A percentile compares a stretch with the other conserved stretches of the same genome.
phyloP scores from a whole-genome alignment of 2,113 vertebrate genomes.

The Phylloscopus whistleri region DNA sequence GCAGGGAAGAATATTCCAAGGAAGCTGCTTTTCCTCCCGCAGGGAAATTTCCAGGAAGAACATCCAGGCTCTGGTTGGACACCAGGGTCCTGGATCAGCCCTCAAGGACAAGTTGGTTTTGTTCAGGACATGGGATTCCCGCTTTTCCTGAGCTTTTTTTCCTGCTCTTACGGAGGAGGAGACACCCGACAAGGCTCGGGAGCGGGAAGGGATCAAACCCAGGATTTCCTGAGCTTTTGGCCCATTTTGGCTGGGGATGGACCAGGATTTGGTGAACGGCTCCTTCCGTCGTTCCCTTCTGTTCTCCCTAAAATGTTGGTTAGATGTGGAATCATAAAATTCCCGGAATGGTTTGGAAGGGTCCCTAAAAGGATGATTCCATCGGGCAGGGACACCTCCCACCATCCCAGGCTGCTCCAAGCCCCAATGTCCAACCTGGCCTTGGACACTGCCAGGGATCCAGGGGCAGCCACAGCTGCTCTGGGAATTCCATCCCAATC shows the following conservation, averaged over 20 bases:
- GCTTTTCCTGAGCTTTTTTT: background rate
- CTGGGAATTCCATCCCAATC: background rate
- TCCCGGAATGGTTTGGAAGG: background rate
- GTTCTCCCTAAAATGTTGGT: background rate
- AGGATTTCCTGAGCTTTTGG: background rate
- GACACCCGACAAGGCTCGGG: background rate
- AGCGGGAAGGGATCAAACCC: background rate
- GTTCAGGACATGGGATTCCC: background rate
- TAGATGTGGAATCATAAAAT: background rate
- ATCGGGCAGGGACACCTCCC: background rate
- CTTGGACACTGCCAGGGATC: background rate
- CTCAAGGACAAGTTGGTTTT: background rate
- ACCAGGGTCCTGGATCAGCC: rapidly evolving
- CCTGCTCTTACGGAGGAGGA: background rate
- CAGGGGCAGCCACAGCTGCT: background rate
- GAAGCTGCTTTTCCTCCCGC: background rate
- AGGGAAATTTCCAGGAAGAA: background rate
- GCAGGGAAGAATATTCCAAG: background rate
- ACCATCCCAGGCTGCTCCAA: rapidly evolving
- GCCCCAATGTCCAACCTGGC: too few species aligned
- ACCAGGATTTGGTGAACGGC: too few species aligned
- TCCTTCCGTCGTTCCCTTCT: background rate
- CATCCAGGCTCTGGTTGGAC: rapidly evolving
- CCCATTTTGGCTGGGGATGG: background rate
- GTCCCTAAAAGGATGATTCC: background rate